These are phyloP conservation scores for Merops nubicus DNA, from an alignment of 2,113 vertebrate genomes.

Conservation along the genomic window DNA sequence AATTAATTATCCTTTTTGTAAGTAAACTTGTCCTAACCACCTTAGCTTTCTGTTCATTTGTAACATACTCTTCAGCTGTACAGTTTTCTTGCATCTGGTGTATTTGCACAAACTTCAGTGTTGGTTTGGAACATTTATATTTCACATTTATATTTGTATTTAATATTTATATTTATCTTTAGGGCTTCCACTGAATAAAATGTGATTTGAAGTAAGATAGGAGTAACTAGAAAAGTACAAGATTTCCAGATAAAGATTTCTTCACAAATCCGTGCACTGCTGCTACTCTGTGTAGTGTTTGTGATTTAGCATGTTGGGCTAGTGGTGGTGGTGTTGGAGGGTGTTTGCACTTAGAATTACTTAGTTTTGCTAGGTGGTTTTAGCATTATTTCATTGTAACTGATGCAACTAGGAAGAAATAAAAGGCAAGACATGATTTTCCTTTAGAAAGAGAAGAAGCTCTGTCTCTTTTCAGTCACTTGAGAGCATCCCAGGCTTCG, in stretches of 20 bases:
- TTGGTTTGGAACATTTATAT: not conserved
- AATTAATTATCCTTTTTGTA: not conserved
- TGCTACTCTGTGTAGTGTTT: not conserved
- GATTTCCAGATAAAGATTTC: not conserved
- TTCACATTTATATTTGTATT: too few relatives aligned
- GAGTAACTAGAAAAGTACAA: not conserved
- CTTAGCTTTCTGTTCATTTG: not conserved
- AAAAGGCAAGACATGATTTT: not conserved
- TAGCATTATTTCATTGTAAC: not conserved
- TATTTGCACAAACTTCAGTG: not conserved
- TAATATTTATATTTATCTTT: too few relatives aligned
- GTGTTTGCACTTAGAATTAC: not conserved
- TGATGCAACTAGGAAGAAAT: not conserved
- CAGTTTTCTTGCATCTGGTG: not conserved
- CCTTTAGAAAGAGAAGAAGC: not conserved
- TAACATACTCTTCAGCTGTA: not conserved
- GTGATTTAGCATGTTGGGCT: not conserved
- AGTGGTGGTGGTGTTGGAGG: not conserved
- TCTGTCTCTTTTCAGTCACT: not conserved
- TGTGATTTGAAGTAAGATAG: not conserved
- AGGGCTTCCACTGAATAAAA: not conserved
- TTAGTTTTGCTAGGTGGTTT: not conserved
- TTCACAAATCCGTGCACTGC: not conserved
- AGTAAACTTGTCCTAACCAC: slow-evolving; percentile 5
- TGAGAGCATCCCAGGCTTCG: not conserved